Base-by-base conservation (phyloP, 2,888 invertebrate species). In the Leptopilina drosophilae region DNA sequence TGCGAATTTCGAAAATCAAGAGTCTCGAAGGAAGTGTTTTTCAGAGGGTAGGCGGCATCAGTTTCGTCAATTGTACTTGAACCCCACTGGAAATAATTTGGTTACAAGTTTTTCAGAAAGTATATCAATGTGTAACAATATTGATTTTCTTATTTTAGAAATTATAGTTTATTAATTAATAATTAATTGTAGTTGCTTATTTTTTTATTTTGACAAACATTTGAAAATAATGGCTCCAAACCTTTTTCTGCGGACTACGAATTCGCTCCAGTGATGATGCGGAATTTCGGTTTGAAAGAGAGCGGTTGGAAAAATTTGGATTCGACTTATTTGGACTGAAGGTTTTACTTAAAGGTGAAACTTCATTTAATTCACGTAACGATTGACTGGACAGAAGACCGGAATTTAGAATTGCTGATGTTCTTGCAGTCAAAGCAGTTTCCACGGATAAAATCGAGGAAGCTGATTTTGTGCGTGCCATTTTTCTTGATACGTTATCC, bases 241-340 rank as follows among this genome's bases (percentile, higher is more conserved):
- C 65, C 65, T 65, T 65, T n/a, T 42, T 65, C 14, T 65, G 33
- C n/a, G 65, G 40, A n/a, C 65, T 65, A n/a, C 65, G 65, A 65
- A 40, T 65, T 2, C 40, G 65, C 14, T 65, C 65, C 40, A 65
- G 42, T 0, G 65, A 65, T 7, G 65, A 42, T 42, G 65, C 40
- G 7, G 65, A 65, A 40, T 65, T 65, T 40, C 65, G 14, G 2
- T 42, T 40, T 40, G 40, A n/a, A 0, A 40, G 8, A 40, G 65
- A n/a, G 7, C n/a, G 65, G 5, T 65, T 65, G 33, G 65, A 7
- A 42, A 65, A 65, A 42, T n/a, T 40, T 14, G 65, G n/a, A 42
- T 65, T 40, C 7, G 65, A n/a, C 7, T 65, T 65, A n/a, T 65
- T 40, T 2, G 65, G n/a, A 40, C 40, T 65, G 8, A 40, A 40